Percentiles rank a stretch among this genome's conserved stretches.
These are phyloP conservation scores for Porites rus DNA, from an alignment of 92 coral and sea anemone genomes.

Conservation along the genomic window DNA sequence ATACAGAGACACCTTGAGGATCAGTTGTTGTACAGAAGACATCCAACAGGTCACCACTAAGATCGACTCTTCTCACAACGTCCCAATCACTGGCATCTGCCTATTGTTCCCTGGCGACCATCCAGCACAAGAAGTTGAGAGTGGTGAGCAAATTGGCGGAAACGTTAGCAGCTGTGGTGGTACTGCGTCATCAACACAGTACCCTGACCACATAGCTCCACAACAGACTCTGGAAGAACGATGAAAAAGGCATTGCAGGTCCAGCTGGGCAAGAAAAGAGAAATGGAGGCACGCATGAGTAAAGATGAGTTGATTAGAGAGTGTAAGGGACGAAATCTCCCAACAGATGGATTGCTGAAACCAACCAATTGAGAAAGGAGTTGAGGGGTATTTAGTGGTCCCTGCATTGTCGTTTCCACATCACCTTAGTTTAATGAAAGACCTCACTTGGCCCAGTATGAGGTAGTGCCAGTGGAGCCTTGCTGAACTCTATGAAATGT, in stretches of 20 bases:
- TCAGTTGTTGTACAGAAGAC: slow-evolving; percentile 34
- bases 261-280: slow-evolving; percentile 35
- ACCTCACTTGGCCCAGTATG: slow-evolving; percentile 35
- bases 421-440: slow-evolving; percentile 7
- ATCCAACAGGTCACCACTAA: background rate
- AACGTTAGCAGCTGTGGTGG: slow-evolving; percentile 29
- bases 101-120: too few relatives aligned
- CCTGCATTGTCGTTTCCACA: slow-evolving; percentile 27
- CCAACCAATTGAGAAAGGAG: slow-evolving; percentile 22
- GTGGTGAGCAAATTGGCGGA: slow-evolving; percentile 37
- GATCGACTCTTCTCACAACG: too few relatives aligned
- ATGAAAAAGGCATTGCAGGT: slow-evolving; percentile 13
- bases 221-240: slow-evolving; percentile 36
- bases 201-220: slow-evolving; percentile 29
- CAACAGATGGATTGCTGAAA: slow-evolving; percentile 6
- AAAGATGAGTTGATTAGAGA: slow-evolving; percentile 39
- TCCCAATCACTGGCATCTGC: too few relatives aligned
- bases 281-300: slow-evolving; percentile 32
- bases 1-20: slow-evolving; percentile 34
- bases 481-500: slow-evolving; percentile 26
- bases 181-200: background rate
- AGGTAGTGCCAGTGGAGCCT: slow-evolving; percentile 48
- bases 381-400: slow-evolving; percentile 52
- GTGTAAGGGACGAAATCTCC: slow-evolving; percentile 5
- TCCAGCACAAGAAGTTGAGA: background rate